Evolutionary conservation across 1,140 invertebrate species (phyloP).

Genomic region (Heliconius himera): DNA sequence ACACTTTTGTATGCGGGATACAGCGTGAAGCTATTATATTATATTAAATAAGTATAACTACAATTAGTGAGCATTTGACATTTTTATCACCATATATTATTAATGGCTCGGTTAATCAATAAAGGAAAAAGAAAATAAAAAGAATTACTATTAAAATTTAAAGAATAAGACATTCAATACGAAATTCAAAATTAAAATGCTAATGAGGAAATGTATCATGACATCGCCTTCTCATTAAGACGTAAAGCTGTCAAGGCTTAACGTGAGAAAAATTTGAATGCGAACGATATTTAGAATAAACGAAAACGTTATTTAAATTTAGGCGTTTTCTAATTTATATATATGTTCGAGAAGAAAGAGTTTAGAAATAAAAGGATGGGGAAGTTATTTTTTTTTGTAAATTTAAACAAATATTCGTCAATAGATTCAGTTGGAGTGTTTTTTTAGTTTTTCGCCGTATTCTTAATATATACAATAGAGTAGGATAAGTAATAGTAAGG

Average conservation of each 20-base stretch:
- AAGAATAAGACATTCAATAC: neutral
- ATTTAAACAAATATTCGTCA: too few species aligned
- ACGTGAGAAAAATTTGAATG: constrained; percentile 19
- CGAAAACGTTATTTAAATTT: neutral
- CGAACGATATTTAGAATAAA: constrained; percentile 4
- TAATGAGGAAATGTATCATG: constrained; percentile 36
- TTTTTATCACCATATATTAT: neutral
- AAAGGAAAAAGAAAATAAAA: neutral
- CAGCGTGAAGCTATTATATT: too few species aligned
- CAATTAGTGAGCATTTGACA: neutral
- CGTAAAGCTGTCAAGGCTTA: constrained; percentile 33
- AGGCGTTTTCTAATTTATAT: neutral
- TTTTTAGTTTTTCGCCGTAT: neutral
- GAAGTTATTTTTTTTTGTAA: neutral
- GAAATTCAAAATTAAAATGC: constrained; percentile 25
- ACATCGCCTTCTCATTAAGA: constrained; percentile 29
- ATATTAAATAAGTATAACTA: neutral
- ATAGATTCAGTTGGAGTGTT: too few species aligned
- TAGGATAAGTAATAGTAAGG: too few species aligned
- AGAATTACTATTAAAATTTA: neutral
- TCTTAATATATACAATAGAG: neutral
- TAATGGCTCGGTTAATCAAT: neutral
- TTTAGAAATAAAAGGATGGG: neutral
- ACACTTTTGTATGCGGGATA: too few species aligned
- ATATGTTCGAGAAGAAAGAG: neutral